These are phyloP conservation scores for Echiichthys vipera DNA, from an alignment of 2,797 vertebrate species.

Conservation along the genomic window DNA sequence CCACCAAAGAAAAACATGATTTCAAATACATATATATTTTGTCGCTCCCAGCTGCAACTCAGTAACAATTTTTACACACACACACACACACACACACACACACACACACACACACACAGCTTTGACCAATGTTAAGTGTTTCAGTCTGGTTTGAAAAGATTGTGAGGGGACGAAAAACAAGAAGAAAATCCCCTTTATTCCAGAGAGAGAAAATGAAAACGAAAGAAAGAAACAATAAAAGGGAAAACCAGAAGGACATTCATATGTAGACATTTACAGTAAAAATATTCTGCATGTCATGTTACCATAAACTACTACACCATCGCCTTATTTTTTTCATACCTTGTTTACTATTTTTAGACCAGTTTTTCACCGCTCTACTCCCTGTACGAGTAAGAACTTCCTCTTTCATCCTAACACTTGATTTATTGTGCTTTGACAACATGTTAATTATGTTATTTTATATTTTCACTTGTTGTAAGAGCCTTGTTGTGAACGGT, in stretches of 20 bases:
- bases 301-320: neutral
- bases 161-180: neutral
- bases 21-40: neutral
- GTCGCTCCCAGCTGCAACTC: neutral
- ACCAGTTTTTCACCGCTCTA: too few relatives aligned
- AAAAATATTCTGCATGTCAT: neutral
- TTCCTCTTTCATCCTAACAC: too few relatives aligned
- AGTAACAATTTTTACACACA: neutral
- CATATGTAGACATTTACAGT: neutral
- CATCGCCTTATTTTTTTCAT: neutral
- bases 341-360: too few relatives aligned
- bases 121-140: slow-evolving; percentile 23
- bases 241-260: neutral
- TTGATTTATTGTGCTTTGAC: too few relatives aligned
- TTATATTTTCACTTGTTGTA: too few relatives aligned
- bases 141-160: slow-evolving; percentile 20
- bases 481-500: neutral
- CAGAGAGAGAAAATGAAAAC: neutral
- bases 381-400: too few relatives aligned
- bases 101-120: neutral
- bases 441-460: slow-evolving; percentile 12
- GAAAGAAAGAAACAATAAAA: neutral
- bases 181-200: neutral
- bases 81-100: neutral
- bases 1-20: neutral